Evolutionary conservation across 2,888 invertebrate species (phyloP).

Genomic region (Pardosa pseudoannulata): DNA sequence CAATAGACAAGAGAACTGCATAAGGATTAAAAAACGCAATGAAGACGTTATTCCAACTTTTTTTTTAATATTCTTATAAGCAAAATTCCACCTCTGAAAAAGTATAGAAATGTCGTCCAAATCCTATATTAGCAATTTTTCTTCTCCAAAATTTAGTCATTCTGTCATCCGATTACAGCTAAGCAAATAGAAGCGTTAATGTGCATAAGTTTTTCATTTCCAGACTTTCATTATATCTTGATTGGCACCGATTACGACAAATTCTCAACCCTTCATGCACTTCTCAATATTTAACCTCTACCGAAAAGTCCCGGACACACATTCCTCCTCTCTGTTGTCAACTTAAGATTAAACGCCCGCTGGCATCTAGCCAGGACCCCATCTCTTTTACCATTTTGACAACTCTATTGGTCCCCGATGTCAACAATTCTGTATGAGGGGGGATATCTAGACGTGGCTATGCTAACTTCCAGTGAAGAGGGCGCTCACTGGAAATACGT

Average conservation of each 20-base stretch:
- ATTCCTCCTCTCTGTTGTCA: neutral
- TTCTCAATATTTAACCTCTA: neutral
- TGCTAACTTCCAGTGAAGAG: slow-evolving; percentile 20
- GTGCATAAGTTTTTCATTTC: neutral
- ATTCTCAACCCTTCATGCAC: neutral
- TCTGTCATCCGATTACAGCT: too few relatives aligned
- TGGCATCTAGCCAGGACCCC: neutral
- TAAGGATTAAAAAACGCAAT: too few relatives aligned
- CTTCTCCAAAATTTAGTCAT: too few relatives aligned
- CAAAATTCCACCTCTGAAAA: too few relatives aligned
- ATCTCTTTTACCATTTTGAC: neutral
- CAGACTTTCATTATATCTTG: neutral
- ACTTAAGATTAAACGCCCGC: neutral
- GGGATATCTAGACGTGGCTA: neutral
- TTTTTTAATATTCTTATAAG: too few relatives aligned
- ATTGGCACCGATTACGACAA: neutral
- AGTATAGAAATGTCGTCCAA: too few relatives aligned
- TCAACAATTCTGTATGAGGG: neutral
- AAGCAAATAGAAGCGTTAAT: neutral
- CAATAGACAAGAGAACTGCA: too few relatives aligned
- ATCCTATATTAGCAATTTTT: too few relatives aligned
- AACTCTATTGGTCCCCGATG: neutral
- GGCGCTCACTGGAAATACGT: slow-evolving; percentile 12
- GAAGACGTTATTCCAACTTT: too few relatives aligned
- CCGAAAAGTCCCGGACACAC: neutral